These are phyloP conservation scores for Eulemur coronatus DNA, from an alignment of 2,797 vertebrate genomes.

Conservation along the genomic window DNA sequence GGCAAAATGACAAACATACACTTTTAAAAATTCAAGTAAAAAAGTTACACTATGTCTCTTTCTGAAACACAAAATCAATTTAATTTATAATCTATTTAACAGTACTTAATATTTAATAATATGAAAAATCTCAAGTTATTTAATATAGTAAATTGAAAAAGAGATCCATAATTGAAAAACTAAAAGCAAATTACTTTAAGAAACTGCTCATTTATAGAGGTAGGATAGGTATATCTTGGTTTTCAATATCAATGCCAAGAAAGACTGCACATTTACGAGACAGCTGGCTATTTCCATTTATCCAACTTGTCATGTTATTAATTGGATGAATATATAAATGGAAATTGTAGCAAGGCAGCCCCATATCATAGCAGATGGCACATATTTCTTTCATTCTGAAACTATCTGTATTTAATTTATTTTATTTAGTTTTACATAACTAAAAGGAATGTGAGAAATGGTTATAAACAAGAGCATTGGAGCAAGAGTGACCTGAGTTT, in stretches of 20 bases:
- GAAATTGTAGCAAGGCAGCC: not conserved
- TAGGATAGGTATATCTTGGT: not conserved
- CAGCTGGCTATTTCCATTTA: slow-evolving; percentile 24
- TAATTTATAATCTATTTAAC: not conserved
- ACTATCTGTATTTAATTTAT: not conserved
- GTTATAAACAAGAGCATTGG: not conserved
- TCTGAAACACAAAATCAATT: not conserved
- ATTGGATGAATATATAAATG: slow-evolving; percentile 47
- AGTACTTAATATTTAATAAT: not conserved
- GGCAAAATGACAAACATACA: not conserved
- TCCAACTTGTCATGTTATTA: slow-evolving; percentile 37
- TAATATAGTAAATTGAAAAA: not conserved
- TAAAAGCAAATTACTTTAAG: not conserved
- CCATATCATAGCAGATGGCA: not conserved
- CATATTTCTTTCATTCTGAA: not conserved
- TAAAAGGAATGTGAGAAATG: not conserved
- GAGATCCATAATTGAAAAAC: not conserved
- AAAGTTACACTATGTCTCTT: not conserved
- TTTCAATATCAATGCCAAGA: slow-evolving; percentile 30
- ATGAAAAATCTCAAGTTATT: not conserved
- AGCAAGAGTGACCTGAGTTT: not conserved
- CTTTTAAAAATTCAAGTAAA: slow-evolving; percentile 28
- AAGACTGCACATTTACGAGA: slow-evolving; percentile 7
- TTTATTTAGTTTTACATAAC: slow-evolving; percentile 18
- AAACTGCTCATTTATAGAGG: not conserved